Evolutionary conservation across 92 coral and sea anemone genomes (phyloP), one percentile per base, ranked within the genome.

Genomic region (Paragorgia papillata): DNA sequence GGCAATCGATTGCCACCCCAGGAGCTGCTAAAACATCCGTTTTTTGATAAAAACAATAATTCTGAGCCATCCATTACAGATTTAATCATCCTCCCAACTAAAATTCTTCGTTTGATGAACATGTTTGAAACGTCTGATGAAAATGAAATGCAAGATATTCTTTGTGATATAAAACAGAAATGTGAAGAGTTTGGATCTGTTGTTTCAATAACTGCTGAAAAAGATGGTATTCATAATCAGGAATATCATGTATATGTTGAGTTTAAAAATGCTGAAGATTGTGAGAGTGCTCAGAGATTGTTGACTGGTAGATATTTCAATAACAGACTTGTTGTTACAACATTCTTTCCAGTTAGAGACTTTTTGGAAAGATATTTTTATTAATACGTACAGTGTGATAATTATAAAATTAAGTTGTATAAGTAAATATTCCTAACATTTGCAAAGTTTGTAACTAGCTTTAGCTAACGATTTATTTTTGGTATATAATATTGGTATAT

Each of bases 41-140:
- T 68, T 68, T 43, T 66, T 12, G 14, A 18, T 0, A 34, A 15
- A 18, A 19, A 34, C 58, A 27, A 14, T 22, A n/a, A 19, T 69
- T 7, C 86, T 76, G 85, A 69, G 30, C 83, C 85, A 28, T 79
- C 91, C 75, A 79, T 93, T 51, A 34, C 80, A 10, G 94, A 90
- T 55, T 60, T 88, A 74, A 66, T 91, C 32, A 56, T 86, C 22
- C 88, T 90, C 37, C 97, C 97, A 62, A 82, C 88, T 0, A 85
- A 90, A 58, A 75, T 91, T 59, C 82, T 93, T 18, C 92, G 85
- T 76, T 83, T 90, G 67, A 80, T 87, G 55, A 93, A 91, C 69
- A 85, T 93, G 85, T 71, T 87, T 70, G 77, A 67, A 20, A 22
- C 62, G 3, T 14, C 46, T 40, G 75, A 79, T 41, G 86, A 88